These are phyloP conservation scores for Portunus trituberculatus DNA, from an alignment of 1,140 invertebrate species.

Conservation along the genomic window DNA sequence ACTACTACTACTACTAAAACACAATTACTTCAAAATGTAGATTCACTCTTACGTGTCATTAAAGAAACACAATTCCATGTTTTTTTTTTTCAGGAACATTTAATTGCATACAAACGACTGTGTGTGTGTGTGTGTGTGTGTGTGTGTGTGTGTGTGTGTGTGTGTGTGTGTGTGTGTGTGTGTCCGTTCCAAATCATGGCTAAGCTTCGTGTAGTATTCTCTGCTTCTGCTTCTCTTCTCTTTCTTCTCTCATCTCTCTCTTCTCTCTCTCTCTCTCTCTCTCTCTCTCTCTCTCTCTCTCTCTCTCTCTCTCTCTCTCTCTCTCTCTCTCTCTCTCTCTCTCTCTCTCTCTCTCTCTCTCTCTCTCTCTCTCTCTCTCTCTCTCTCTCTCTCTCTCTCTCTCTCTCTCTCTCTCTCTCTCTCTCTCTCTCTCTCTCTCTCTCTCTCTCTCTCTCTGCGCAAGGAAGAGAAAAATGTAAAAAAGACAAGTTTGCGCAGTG, in stretches of 20 bases:
- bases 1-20: neutral
- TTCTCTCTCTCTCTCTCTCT: no score
- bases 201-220: neutral
- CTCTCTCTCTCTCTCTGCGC: neutral
- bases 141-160: constrained; percentile 20
- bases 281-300: no score
- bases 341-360: no score
- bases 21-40: neutral
- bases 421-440: no score
- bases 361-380: no score
- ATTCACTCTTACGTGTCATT: neutral
- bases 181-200: neutral
- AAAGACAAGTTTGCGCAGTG: neutral
- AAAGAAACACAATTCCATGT: neutral
- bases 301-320: no score
- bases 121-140: constrained; percentile 10
- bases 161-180: constrained; percentile 3
- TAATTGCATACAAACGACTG: neutral
- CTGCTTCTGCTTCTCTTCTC: no score
- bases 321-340: no score
- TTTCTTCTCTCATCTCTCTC: no score
- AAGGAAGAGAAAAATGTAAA: neutral
- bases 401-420: no score
- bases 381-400: no score
- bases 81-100: neutral